Conservation (phyloP, 30 jellyfish, hydroid and myxozoan species). For the Turritopsis dohrnii region DNA sequence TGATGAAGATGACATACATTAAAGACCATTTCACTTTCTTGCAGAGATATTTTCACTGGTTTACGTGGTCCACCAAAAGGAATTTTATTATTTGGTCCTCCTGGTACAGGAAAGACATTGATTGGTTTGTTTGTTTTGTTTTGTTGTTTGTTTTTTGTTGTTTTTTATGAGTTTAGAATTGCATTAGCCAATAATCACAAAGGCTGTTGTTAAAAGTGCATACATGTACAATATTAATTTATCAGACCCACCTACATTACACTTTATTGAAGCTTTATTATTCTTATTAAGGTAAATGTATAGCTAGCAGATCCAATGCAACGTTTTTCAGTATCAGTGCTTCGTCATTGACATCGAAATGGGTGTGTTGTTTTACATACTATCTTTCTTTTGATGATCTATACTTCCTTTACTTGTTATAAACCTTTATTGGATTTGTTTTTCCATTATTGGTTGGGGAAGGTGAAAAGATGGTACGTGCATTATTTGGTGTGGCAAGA, state of each 20-base stretch:
- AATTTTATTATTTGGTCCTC: conserved; percentile 94
- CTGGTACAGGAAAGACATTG: conserved; percentile 99
- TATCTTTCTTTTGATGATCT: background rate
- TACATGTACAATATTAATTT: too few species aligned
- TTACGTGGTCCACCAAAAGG: conserved; percentile 99
- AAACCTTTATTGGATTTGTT: background rate
- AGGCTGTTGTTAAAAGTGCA: too few species aligned
- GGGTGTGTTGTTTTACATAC: conserved; percentile 59
- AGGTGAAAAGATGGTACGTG: conserved; percentile 99
- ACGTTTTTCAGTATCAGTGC: conserved; percentile 98
- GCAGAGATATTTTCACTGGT: conserved; percentile 93
- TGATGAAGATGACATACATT: too few species aligned
- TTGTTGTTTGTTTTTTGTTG: background rate
- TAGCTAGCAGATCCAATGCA: conserved; percentile 98
- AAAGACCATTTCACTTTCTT: background rate
- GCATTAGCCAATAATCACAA: background rate
- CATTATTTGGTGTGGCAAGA: conserved; percentile 95
- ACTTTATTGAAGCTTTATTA: too few species aligned
- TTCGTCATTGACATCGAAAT: conserved; percentile 93
- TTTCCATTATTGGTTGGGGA: conserved; percentile 84
- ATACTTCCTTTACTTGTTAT: background rate
- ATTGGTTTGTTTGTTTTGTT: conserved; percentile 49
- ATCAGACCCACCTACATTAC: too few species aligned
- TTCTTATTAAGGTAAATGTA: conserved; percentile 99
- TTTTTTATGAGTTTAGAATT: background rate